phyloP scores from a whole-genome alignment of 2,113 vertebrate genomes.

The Thomomys bottae region DNA sequence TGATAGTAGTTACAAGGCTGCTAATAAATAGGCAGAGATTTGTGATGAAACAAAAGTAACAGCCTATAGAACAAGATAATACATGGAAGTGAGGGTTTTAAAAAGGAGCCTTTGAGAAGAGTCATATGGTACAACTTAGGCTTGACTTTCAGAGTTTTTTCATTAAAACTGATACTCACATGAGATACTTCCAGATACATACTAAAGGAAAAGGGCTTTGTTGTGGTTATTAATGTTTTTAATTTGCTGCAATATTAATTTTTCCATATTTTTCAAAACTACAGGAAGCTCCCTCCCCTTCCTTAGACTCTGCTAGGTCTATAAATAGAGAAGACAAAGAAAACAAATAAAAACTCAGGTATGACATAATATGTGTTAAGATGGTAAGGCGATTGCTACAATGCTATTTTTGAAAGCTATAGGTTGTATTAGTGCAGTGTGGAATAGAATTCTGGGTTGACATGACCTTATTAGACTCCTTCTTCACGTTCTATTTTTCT shows the following conservation, averaged over 20 bases:
- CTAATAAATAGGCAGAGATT: constrained; percentile 75
- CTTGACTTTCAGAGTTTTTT: constrained; percentile 41
- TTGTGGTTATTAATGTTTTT: too few species aligned
- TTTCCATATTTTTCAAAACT: constrained; percentile 25
- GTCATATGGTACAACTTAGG: constrained; percentile 62
- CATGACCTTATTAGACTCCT: neutral
- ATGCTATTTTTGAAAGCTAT: neutral
- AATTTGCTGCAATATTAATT: neutral
- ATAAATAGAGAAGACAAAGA: neutral
- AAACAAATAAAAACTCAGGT: neutral
- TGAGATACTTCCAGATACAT: neutral
- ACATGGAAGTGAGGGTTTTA: constrained; percentile 69
- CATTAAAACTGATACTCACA: constrained; percentile 14
- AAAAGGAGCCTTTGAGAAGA: constrained; percentile 73
- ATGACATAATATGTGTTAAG: neutral
- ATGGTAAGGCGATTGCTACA: neutral
- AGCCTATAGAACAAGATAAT: constrained; percentile 80
- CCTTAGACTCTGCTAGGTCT: neutral
- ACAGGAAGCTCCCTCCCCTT: neutral
- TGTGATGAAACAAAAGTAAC: constrained; percentile 84
- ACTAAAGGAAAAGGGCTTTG: neutral
- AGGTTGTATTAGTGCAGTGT: neutral
- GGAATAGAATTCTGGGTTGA: neutral
- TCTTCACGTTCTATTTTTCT: neutral
- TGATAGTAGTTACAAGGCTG: constrained; percentile 80